Conservation (phyloP, 2,113 vertebrate species). For the Hippocampus barbouri region DNA sequence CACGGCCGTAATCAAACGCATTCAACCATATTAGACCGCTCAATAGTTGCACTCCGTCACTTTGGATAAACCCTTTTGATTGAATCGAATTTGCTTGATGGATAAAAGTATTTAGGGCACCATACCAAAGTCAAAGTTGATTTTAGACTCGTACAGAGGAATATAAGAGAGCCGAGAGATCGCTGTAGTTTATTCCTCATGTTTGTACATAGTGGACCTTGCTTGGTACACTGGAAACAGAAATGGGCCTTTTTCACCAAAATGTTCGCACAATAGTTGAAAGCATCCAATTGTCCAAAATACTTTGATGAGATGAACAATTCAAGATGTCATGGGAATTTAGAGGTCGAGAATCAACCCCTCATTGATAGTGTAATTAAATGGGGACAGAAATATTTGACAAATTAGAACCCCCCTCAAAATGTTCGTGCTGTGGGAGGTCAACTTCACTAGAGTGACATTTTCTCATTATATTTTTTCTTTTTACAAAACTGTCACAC, state of each 20-base stretch:
- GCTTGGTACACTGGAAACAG: no score
- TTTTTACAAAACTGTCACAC: not conserved
- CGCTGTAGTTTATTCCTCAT: not conserved
- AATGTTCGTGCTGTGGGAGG: not conserved
- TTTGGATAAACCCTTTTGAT: not conserved
- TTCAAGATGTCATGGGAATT: not conserved
- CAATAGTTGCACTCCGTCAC: not conserved
- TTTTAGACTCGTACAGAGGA: not conserved
- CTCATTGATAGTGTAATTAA: not conserved
- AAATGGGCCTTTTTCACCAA: no score
- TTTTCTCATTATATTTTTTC: not conserved
- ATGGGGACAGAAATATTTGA: not conserved
- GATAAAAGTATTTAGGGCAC: not conserved
- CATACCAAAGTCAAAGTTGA: not conserved
- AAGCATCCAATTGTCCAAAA: not conserved
- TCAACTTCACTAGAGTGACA: not conserved
- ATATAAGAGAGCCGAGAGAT: not conserved
- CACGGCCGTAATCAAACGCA: not conserved
- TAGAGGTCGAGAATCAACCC: not conserved
- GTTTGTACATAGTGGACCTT: not conserved
- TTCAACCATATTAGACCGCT: not conserved
- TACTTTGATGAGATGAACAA: not conserved
- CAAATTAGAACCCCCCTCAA: not conserved
- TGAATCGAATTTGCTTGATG: not conserved
- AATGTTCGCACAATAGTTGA: not conserved